Percentiles rank a stretch among this genome's conserved stretches.
Conservation (phyloP, 2,113 vertebrate genomes). For the Rafetus swinhoei region DNA sequence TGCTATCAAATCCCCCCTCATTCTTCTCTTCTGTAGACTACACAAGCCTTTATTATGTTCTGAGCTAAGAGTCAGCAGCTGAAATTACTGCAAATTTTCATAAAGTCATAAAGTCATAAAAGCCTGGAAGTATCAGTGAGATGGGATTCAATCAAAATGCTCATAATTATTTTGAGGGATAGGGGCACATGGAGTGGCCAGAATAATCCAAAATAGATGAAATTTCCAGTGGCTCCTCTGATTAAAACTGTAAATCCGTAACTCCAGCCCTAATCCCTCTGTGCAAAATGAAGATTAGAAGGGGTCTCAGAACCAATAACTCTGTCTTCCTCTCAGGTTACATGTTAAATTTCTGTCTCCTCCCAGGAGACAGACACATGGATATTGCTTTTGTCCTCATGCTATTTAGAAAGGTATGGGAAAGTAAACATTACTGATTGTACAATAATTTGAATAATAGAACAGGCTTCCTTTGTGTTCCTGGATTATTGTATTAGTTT, state of each 20-base stretch:
- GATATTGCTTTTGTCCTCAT: conserved; percentile 48
- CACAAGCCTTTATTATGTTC: background rate
- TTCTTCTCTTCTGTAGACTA: background rate
- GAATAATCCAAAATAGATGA: conserved; percentile 39
- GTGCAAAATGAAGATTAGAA: conserved; percentile 65
- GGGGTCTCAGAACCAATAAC: background rate
- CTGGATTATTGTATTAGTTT: conserved; percentile 32
- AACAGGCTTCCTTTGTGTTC: background rate
- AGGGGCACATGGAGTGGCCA: background rate
- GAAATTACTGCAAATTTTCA: conserved; percentile 26
- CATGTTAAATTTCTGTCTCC: conserved; percentile 46
- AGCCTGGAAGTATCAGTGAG: conserved; percentile 3
- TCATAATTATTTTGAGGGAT: conserved; percentile 42
- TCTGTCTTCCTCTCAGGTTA: conserved; percentile 54
- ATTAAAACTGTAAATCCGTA: conserved; percentile 67
- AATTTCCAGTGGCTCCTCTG: conserved; percentile 42
- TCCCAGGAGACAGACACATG: conserved; percentile 13
- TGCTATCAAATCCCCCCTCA: background rate
- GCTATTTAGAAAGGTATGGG: conserved; percentile 65
- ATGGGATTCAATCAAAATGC: background rate
- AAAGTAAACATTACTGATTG: conserved; percentile 40
- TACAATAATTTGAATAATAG: background rate
- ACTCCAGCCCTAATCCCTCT: conserved; percentile 49
- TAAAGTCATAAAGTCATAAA: conserved; percentile 39
- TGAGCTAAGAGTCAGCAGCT: background rate